phyloP scores from a whole-genome alignment of 2,113 vertebrate species.

The Nibea coibor region DNA sequence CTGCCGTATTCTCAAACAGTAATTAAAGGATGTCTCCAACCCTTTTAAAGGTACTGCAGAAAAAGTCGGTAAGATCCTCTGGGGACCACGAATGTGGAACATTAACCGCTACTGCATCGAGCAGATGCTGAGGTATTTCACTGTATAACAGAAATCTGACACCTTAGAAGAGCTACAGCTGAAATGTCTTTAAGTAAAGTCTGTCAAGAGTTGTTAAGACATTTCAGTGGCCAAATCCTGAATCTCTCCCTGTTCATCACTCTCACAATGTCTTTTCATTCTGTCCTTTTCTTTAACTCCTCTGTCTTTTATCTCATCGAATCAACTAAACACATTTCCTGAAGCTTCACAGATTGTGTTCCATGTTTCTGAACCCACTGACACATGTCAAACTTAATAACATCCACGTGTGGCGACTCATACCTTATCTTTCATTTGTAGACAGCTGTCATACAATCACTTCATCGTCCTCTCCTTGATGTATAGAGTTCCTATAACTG shows the following conservation, averaged over 20 bases:
- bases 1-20: background rate
- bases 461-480: conserved; percentile 8
- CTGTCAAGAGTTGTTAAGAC: background rate
- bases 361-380: conserved; percentile 20
- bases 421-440: conserved; percentile 41
- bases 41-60: background rate
- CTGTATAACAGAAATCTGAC: background rate
- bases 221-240: background rate
- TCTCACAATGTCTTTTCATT: conserved; percentile 9
- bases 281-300: background rate
- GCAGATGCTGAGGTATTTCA: background rate
- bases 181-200: background rate
- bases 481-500: background rate
- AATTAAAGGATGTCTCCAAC: background rate
- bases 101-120: background rate
- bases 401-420: conserved; percentile 48
- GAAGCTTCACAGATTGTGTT: conserved; percentile 34
- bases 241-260: background rate
- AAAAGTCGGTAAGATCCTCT: background rate
- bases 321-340: conserved; percentile 44
- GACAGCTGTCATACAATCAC: conserved; percentile 35
- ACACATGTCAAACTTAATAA: conserved; percentile 45
- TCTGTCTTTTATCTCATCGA: conserved; percentile 15
- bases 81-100: background rate
- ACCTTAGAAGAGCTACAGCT: too few species aligned